Percentiles rank a stretch among this genome's conserved stretches.
phyloP scores from a whole-genome alignment of 2,113 vertebrate genomes.

The Sebastes fasciatus region DNA sequence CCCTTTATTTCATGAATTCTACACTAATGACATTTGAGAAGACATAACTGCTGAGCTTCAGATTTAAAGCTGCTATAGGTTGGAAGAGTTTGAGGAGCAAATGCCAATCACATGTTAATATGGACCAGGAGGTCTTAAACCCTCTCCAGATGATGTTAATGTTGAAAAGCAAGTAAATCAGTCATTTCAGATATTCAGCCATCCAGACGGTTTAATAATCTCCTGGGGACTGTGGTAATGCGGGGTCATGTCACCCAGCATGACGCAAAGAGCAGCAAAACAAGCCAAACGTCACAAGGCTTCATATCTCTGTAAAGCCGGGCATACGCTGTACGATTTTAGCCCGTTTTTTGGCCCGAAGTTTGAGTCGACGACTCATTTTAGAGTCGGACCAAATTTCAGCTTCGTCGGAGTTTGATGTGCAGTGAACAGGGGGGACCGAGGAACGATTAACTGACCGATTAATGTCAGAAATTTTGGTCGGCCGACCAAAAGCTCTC shows the following conservation, averaged over 20 bases:
- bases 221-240: background rate
- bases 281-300: background rate
- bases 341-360: no score
- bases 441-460: no score
- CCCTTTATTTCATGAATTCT: background rate
- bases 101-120: background rate
- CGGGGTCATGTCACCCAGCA: background rate
- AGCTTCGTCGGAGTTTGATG: no score
- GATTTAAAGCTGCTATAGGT: background rate
- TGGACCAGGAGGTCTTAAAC: background rate
- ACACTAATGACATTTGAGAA: background rate
- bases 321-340: no score
- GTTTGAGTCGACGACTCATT: no score
- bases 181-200: background rate
- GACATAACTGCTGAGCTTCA: background rate
- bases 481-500: no score
- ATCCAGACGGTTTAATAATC: conserved; percentile 14
- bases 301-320: background rate
- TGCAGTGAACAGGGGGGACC: no score
- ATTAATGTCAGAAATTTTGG: no score
- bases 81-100: background rate
- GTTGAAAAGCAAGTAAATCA: background rate
- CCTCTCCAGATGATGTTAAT: conserved; percentile 7
- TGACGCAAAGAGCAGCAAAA: background rate
- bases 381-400: no score